phyloP scores from a whole-genome alignment of 2,888 invertebrate genomes.

The Crematogaster levior region DNA sequence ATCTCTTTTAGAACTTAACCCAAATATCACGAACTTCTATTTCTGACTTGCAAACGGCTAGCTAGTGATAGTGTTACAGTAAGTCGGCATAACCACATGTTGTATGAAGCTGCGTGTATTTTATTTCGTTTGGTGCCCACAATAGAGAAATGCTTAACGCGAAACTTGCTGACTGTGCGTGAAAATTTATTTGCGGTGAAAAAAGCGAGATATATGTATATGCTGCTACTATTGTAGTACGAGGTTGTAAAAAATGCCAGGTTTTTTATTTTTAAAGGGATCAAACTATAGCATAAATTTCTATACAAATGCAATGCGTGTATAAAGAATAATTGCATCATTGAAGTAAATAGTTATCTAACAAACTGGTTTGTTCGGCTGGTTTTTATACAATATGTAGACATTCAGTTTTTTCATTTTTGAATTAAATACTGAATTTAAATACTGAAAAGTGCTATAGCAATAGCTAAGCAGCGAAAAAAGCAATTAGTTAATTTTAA shows the following conservation, averaged over 20 bases:
- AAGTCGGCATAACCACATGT: conserved; percentile 12
- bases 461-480: neutral
- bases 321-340: conserved; percentile 10
- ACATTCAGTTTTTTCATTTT: neutral
- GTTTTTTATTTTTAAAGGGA: conserved; percentile 24
- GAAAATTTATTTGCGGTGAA: conserved; percentile 35
- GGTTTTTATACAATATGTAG: neutral
- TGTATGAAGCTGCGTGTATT: conserved; percentile 25
- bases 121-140: conserved; percentile 33
- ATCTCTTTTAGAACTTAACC: neutral
- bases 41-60: conserved; percentile 27
- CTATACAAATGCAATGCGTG: neutral
- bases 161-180: conserved; percentile 32
- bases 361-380: neutral
- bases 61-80: neutral
- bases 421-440: neutral
- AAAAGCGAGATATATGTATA: conserved; percentile 4
- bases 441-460: neutral
- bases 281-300: conserved; percentile 20
- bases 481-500: conserved; percentile 3
- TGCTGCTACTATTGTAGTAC: conserved; percentile 4
- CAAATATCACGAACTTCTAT: neutral
- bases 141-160: conserved; percentile 41
- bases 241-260: too few species aligned
- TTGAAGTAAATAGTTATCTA: conserved; percentile 31